Percentiles rank a stretch among this genome's conserved stretches.
These are phyloP conservation scores for Heliconius hewitsoni DNA, from an alignment of 1,140 invertebrate genomes.

Conservation along the genomic window DNA sequence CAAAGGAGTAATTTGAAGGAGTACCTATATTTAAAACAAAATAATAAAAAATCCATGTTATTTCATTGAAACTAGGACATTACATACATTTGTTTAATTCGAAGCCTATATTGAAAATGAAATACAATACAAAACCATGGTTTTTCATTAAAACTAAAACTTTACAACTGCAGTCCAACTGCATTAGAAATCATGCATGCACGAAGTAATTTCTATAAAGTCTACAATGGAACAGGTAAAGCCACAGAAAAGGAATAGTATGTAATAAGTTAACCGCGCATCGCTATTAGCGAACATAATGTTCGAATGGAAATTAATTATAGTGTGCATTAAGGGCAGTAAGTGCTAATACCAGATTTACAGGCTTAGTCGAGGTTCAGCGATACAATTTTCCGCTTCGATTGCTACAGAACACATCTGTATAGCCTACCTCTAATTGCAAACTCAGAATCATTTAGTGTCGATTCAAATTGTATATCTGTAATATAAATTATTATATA, in stretches of 20 bases:
- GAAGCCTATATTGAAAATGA: no score
- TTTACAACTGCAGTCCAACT: background rate
- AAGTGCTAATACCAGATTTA: slow-evolving; percentile 37
- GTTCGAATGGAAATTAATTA: slow-evolving; percentile 27
- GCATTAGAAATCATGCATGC: background rate
- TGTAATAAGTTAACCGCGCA: slow-evolving; percentile 17
- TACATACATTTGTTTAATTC: no score
- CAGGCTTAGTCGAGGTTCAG: slow-evolving; percentile 18
- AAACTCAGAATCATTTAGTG: background rate
- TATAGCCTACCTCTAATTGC: background rate
- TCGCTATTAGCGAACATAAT: slow-evolving; percentile 26
- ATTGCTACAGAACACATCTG: background rate
- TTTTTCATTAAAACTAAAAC: background rate
- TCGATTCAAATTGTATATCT: background rate
- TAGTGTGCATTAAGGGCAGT: slow-evolving; percentile 22
- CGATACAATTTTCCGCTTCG: slow-evolving; percentile 24
- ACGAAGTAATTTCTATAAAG: background rate
- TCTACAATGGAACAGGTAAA: background rate
- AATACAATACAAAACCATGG: no score
- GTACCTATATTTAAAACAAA: no score
- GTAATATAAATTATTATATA: background rate
- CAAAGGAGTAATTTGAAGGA: no score
- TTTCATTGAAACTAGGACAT: no score
- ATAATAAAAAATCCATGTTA: no score
- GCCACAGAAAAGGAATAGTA: background rate